Conservation (phyloP, 2,888 invertebrate genomes). For the Rotaria macrura region DNA sequence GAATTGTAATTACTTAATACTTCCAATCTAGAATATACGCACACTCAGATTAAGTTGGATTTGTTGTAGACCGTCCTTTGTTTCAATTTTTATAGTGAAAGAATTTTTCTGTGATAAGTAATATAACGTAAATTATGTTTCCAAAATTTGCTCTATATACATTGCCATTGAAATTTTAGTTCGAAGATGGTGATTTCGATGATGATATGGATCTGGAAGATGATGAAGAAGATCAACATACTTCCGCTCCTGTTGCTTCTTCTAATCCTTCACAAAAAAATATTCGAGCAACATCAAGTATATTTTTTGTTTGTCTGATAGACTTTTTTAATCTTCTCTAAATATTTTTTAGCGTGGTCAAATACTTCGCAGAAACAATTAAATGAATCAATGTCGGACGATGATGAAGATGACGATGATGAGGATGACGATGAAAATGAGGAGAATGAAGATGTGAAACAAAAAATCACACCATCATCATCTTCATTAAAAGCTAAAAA, state of each 20-base stretch:
- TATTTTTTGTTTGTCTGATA: not conserved
- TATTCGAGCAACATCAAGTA: not conserved
- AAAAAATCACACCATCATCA: constrained; percentile 17
- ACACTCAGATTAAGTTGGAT: too few species aligned
- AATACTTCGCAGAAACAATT: not conserved
- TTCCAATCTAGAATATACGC: too few species aligned
- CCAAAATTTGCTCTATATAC: too few species aligned
- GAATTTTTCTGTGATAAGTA: too few species aligned
- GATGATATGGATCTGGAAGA: constrained; percentile 35
- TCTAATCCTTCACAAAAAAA: not conserved
- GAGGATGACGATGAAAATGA: constrained; percentile 44
- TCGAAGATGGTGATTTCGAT: constrained; percentile 36
- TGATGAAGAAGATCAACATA: constrained; percentile 33
- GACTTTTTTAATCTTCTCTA: not conserved
- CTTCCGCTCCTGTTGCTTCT: not conserved
- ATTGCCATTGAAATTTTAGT: not conserved
- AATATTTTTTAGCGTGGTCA: not conserved
- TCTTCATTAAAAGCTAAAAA: too few species aligned
- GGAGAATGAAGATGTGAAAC: constrained; percentile 29
- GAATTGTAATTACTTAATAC: too few species aligned
- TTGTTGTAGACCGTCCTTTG: too few species aligned
- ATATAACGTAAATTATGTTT: too few species aligned
- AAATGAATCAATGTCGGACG: not conserved
- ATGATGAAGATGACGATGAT: constrained; percentile 42
- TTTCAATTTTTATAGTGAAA: too few species aligned